Percentiles rank a stretch among this genome's conserved stretches.
These are phyloP conservation scores for Brachymystax lenok DNA, from an alignment of 2,797 vertebrate species.

Conservation along the genomic window DNA sequence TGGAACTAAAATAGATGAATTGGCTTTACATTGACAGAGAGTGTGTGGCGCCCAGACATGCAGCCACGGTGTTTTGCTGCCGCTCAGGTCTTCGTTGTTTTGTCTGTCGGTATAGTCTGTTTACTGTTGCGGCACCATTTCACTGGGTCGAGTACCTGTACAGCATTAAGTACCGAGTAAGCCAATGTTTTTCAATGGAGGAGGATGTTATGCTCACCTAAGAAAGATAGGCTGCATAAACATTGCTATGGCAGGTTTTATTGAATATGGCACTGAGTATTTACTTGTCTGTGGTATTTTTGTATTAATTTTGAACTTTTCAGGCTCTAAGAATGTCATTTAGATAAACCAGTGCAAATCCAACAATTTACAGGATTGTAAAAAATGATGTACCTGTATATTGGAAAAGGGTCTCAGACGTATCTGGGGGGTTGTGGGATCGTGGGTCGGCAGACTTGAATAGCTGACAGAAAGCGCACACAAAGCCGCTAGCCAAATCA, in stretches of 20 bases:
- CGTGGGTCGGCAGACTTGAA: neutral
- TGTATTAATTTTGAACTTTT: neutral
- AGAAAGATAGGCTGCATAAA: neutral
- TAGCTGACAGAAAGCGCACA: neutral
- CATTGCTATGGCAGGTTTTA: neutral
- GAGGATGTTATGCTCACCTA: neutral
- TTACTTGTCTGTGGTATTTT: neutral
- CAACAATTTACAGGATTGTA: neutral
- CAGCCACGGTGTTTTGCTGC: no score
- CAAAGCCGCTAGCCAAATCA: neutral
- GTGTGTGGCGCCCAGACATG: neutral
- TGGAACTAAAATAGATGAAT: neutral
- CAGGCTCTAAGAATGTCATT: neutral
- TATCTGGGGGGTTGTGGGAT: neutral
- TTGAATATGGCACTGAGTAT: neutral
- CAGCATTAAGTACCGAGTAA: no score
- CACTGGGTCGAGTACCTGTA: no score
- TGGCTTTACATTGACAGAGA: neutral
- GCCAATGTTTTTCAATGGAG: neutral
- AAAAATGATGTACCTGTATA: neutral
- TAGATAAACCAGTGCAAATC: neutral
- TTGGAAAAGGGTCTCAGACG: neutral
- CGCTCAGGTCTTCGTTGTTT: no score
- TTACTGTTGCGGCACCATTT: no score
- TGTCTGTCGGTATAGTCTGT: no score